phyloP scores from a whole-genome alignment of 2,888 invertebrate genomes.

The Lepidonotus clava region DNA sequence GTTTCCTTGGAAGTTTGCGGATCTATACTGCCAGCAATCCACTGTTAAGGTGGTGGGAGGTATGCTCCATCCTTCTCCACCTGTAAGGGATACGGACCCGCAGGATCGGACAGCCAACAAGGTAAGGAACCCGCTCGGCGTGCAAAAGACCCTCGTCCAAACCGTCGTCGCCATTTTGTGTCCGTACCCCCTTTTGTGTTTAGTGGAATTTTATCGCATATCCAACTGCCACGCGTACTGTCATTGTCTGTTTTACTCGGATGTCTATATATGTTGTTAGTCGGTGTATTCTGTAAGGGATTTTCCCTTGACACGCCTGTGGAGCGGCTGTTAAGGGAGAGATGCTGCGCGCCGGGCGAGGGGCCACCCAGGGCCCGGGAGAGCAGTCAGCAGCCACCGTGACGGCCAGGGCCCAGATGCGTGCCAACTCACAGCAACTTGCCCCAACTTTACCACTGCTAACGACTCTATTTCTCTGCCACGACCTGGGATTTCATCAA shows the following conservation, averaged over 20 bases:
- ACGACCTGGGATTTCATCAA: no score
- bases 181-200: constrained; percentile 51
- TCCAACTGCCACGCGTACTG: neutral
- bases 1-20: constrained; percentile 26
- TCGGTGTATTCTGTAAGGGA: neutral
- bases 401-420: no score
- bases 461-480: neutral
- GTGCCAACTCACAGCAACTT: neutral
- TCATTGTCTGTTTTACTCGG: neutral
- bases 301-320: neutral
- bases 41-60: constrained; percentile 28
- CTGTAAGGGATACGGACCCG: constrained; percentile 22
- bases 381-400: constrained; percentile 15
- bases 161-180: constrained; percentile 56
- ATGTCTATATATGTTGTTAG: no score
- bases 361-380: neutral
- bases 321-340: neutral
- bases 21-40: constrained; percentile 6
- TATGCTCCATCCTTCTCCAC: constrained; percentile 44
- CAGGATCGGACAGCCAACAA: constrained; percentile 9
- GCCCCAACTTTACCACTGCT: neutral
- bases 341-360: neutral
- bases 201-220: constrained; percentile 39
- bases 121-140: constrained; percentile 27
- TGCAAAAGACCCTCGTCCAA: constrained; percentile 18